These are phyloP conservation scores for Acanthosoma haemorrhoidale DNA, from an alignment of 2,888 invertebrate genomes.

Conservation along the genomic window DNA sequence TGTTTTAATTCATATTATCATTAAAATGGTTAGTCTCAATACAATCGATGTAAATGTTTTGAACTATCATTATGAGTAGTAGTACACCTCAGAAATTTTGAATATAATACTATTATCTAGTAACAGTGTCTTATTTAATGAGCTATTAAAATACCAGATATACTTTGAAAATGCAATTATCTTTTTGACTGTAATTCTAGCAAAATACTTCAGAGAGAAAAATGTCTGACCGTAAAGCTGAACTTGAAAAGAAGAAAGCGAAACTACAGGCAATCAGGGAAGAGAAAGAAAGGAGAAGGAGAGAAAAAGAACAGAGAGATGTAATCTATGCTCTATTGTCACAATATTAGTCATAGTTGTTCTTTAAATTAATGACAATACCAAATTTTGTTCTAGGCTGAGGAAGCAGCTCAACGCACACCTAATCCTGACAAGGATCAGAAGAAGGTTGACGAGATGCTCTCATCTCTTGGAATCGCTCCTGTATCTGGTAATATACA, in stretches of 20 bases:
- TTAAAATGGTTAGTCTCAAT: no score
- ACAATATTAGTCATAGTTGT: not conserved
- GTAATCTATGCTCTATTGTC: conserved; percentile 51
- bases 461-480: conserved; percentile 78
- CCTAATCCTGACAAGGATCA: conserved; percentile 50
- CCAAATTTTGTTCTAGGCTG: conserved; percentile 45
- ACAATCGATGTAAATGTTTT: no score
- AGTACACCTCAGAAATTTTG: no score
- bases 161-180: no score
- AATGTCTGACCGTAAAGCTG: conserved; percentile 87
- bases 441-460: conserved; percentile 72
- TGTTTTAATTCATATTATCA: no score
- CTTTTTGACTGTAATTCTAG: no score
- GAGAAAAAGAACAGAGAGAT: conserved; percentile 84
- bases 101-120: no score
- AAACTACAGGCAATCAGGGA: conserved; percentile 84
- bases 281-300: conserved; percentile 77
- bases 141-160: no score
- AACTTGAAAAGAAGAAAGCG: conserved; percentile 85
- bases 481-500: conserved; percentile 64
- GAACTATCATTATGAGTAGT: no score
- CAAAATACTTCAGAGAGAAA: conserved; percentile 28
- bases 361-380: not conserved
- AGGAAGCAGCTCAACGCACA: conserved; percentile 49
- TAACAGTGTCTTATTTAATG: no score